These are phyloP conservation scores for Neodiprion virginianus DNA, from an alignment of 1,140 invertebrate species.

Conservation along the genomic window DNA sequence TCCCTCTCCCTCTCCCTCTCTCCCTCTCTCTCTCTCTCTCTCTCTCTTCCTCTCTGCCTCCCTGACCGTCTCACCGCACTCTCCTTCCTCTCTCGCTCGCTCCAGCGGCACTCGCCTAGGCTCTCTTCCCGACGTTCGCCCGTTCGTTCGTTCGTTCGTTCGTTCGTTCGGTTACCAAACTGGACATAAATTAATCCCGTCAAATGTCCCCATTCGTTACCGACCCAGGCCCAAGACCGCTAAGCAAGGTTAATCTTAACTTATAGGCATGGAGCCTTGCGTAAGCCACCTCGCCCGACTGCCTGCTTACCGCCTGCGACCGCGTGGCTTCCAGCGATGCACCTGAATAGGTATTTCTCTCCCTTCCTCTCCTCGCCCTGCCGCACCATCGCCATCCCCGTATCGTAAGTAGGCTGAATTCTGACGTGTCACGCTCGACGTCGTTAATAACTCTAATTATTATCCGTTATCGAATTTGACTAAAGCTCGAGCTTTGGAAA, in stretches of 20 bases:
- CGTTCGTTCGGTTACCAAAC: conserved; percentile 55
- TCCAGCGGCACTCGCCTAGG: conserved; percentile 15
- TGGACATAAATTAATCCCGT: conserved; percentile 60
- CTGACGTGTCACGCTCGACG: background rate
- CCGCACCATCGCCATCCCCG: background rate
- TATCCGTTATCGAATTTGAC: background rate
- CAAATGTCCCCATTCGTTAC: conserved; percentile 59
- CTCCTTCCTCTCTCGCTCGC: conserved; percentile 25
- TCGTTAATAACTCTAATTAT: background rate
- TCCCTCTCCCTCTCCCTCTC: conserved; percentile 4
- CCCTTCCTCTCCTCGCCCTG: background rate
- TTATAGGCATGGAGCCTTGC: conserved; percentile 52
- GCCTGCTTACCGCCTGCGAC: background rate
- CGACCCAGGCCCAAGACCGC: conserved; percentile 28
- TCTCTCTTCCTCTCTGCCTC: conserved; percentile 12
- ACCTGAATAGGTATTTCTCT: background rate
- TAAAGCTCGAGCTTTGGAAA: too few relatives aligned
- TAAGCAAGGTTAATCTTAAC: conserved; percentile 60
- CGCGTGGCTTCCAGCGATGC: conserved; percentile 10
- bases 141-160: conserved; percentile 30
- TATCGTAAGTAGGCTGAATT: background rate
- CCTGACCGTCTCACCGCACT: conserved; percentile 8
- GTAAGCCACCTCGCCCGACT: conserved; percentile 36
- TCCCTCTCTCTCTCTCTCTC: background rate
- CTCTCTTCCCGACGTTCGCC: background rate